Base-by-base conservation (phyloP, 2,888 invertebrate genomes). In the Keiferia lycopersicella region DNA sequence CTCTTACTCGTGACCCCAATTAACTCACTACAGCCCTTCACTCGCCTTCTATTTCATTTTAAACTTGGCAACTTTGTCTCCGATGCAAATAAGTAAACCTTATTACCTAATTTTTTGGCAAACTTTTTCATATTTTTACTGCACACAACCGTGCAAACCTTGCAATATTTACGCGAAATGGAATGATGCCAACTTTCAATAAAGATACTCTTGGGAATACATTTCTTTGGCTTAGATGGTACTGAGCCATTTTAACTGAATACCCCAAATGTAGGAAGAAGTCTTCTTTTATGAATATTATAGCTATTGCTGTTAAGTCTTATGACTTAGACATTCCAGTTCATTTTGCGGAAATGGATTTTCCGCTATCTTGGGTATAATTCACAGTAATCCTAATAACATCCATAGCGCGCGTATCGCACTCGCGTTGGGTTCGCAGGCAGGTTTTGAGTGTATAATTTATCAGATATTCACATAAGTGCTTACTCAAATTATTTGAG, bases 161-260 rank as follows among this genome's bases (percentile, higher is more conserved):
- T 73, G 73, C 76, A 75, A 76, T 79, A 79, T 82, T 83, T 80
- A 80, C 77, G 78, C 77, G 72, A 73, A 75, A 78, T 85, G 84
- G 84, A 86, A 74, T 74, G 70, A 73, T 81, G 86, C 87, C 84
- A 86, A 86, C 69, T 78, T 76, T 79, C 75, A 78, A 78, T 81
- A 79, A 78, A 75, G 77, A 76, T 67, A 68, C 65, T 71, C 66
- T 70, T 68, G 68, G 67, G 57, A 62, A 48, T 66, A 59, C 58
- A 66, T 64, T 71, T 26, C 30, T 56, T 53, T 34, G 56, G 56
- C 56, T 68, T 74, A 68, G 71, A 74, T 70, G 71, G 69, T 65
- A 72, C 68, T 70, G 65, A 69, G 69, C 67, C 66, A 68, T 66
- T 73, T 67, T 70, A 75, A 74, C 68, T 73, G 69, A 73, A 75